These are phyloP conservation scores for Apeira syringaria DNA, from an alignment of 2,888 invertebrate species.

Conservation along the genomic window DNA sequence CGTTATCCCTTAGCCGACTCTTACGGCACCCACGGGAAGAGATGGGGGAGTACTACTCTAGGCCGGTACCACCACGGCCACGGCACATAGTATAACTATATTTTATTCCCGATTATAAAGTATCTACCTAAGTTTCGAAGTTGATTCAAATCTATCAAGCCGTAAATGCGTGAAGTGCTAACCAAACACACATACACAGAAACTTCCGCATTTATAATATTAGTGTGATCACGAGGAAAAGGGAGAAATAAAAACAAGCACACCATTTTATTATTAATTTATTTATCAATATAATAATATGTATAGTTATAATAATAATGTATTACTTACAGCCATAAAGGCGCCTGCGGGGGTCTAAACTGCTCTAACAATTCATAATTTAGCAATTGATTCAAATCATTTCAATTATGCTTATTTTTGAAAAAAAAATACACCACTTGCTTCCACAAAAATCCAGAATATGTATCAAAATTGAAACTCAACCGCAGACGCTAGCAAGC, in stretches of 20 bases:
- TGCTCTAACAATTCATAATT: conserved; percentile 18
- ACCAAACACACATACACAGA: too few species aligned
- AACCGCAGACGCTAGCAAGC: conserved; percentile 52
- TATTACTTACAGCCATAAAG: conserved; percentile 80
- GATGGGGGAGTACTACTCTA: too few species aligned
- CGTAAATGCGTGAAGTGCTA: too few species aligned
- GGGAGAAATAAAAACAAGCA: conserved; percentile 40
- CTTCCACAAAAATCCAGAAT: conserved; percentile 15
- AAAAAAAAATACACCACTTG: conserved; percentile 50
- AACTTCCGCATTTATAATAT: too few species aligned
- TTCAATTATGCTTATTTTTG: conserved; percentile 33
- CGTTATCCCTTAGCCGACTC: too few species aligned
- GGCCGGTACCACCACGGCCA: too few species aligned
- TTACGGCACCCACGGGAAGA: too few species aligned
- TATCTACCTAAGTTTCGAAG: too few species aligned
- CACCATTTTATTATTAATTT: conserved; percentile 80
- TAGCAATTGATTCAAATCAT: conserved; percentile 33
- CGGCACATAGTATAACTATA: too few species aligned
- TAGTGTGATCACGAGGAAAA: too few species aligned
- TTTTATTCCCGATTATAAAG: too few species aligned
- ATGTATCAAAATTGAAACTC: conserved; percentile 5
- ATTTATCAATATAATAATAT: conserved; percentile 83
- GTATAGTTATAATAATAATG: conserved; percentile 66
- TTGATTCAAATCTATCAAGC: too few species aligned
- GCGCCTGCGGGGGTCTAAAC: conserved; percentile 39